These are phyloP conservation scores for Protonibea diacanthus DNA, from an alignment of 2,797 vertebrate species.

Conservation along the genomic window DNA sequence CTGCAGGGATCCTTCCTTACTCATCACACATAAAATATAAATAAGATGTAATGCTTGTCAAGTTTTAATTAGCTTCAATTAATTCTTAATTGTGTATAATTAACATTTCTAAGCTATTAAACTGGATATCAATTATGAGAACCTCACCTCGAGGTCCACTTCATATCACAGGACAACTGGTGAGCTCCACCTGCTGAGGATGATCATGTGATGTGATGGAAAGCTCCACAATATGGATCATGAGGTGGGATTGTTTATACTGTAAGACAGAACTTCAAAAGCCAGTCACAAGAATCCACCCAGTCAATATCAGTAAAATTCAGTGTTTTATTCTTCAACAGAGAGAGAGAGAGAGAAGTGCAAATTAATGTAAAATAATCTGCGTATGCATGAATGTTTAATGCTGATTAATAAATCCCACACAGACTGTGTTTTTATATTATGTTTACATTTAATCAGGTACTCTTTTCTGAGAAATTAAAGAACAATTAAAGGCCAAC, in stretches of 20 bases:
- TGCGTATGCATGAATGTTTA: background rate
- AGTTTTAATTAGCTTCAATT: background rate
- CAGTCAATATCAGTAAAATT: background rate
- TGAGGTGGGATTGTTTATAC: background rate
- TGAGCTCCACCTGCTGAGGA: background rate
- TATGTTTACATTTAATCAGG: background rate
- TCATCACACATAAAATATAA: no score
- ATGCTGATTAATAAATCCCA: background rate
- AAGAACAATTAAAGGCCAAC: background rate
- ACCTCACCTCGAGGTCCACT: background rate
- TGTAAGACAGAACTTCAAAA: background rate
- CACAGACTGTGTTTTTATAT: background rate
- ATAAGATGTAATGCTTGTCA: background rate
- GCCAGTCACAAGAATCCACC: background rate
- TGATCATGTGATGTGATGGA: background rate
- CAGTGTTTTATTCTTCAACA: background rate
- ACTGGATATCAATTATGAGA: background rate
- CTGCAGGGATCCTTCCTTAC: background rate
- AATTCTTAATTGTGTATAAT: background rate
- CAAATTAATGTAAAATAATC: background rate
- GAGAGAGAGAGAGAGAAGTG: background rate
- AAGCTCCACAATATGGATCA: background rate
- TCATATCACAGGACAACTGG: background rate
- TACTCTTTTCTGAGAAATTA: background rate
- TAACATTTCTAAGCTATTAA: no score